Conservation (phyloP, 2,888 invertebrate genomes). For the Fragum whitleyi region DNA sequence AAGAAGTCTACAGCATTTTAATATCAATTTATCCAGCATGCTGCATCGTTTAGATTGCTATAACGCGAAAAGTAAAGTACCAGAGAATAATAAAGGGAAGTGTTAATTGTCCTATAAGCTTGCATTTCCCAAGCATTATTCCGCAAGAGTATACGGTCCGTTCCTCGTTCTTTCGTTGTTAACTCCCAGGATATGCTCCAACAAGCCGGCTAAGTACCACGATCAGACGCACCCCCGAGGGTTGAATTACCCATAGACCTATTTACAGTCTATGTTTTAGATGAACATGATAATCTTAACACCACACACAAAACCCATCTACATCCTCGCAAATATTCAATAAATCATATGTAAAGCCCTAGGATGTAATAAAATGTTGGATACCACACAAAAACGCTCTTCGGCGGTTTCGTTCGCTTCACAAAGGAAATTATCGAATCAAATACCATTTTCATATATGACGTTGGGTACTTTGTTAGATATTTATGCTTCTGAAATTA, state of each 20-base stretch:
- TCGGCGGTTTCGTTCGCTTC: slow-evolving; percentile 33
- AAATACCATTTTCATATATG: background rate
- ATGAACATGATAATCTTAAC: slow-evolving; percentile 62
- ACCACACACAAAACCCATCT: slow-evolving; percentile 66
- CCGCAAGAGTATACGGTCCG: background rate
- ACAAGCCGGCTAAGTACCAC: slow-evolving; percentile 42
- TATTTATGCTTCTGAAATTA: too few relatives aligned
- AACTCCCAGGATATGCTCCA: slow-evolving; percentile 21
- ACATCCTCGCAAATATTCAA: slow-evolving; percentile 64
- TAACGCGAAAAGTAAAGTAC: slow-evolving; percentile 8
- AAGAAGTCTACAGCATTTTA: slow-evolving; percentile 18
- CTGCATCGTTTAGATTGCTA: slow-evolving; percentile 29
- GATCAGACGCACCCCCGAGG: slow-evolving; percentile 49
- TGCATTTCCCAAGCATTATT: slow-evolving; percentile 21
- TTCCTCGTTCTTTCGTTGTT: background rate
- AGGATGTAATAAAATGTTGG: slow-evolving; percentile 62
- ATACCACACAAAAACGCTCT: slow-evolving; percentile 66
- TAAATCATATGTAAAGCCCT: slow-evolving; percentile 64
- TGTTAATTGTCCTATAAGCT: slow-evolving; percentile 18
- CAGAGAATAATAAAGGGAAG: slow-evolving; percentile 14
- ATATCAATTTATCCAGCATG: slow-evolving; percentile 12
- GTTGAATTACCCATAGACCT: slow-evolving; percentile 48
- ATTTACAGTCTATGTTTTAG: slow-evolving; percentile 54
- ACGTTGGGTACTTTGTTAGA: too few relatives aligned
- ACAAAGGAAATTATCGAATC: background rate